phyloP scores from a whole-genome alignment of 2,113 vertebrate species.

The Ia io region DNA sequence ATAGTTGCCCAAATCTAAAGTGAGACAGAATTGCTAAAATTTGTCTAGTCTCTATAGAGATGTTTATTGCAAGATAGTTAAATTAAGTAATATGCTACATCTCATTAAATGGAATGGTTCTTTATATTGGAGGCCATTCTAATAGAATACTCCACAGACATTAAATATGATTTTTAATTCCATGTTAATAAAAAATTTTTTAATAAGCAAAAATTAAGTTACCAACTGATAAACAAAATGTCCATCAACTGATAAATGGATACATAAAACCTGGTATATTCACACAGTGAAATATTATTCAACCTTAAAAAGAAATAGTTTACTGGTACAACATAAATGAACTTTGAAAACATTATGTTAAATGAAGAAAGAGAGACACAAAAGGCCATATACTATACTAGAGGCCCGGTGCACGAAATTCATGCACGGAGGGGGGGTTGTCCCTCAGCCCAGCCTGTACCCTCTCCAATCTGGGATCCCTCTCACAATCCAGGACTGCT shows the following conservation, averaged over 20 bases:
- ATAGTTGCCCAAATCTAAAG: background rate
- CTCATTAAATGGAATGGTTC: background rate
- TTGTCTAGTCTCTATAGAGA: background rate
- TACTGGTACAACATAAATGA: background rate
- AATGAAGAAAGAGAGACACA: background rate
- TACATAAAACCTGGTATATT: background rate
- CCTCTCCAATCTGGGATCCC: too few species aligned
- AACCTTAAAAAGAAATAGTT: background rate
- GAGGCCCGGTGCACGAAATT: too few species aligned
- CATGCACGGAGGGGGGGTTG: too few species aligned
- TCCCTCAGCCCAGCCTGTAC: too few species aligned
- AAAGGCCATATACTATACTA: background rate
- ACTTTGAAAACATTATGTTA: background rate
- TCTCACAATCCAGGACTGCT: too few species aligned
- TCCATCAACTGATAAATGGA: background rate
- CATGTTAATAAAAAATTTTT: background rate
- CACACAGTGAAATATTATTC: background rate
- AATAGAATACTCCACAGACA: background rate
- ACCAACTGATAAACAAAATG: background rate
- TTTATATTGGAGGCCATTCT: background rate
- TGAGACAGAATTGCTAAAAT: conserved; percentile 11
- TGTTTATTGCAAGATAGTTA: background rate
- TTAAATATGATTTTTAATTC: conserved; percentile 22
- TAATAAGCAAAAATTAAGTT: conserved; percentile 31
- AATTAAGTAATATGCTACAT: background rate